Conservation (phyloP, 2,797 vertebrate genomes). For the Chrysocyon brachyurus region DNA sequence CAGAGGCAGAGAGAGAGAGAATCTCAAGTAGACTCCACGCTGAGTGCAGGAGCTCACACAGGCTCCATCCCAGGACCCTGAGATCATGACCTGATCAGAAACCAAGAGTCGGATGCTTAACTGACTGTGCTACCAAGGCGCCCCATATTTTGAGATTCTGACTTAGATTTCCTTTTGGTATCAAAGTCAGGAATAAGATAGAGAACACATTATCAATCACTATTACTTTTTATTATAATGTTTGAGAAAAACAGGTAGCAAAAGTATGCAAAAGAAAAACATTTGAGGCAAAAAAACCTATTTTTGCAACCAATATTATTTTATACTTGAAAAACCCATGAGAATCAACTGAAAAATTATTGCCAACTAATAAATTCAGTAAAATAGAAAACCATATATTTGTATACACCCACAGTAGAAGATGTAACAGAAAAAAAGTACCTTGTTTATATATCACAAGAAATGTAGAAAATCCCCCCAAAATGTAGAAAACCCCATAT, state of each 20-base stretch:
- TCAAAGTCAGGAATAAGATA: conserved; percentile 4
- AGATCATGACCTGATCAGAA: background rate
- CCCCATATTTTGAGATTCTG: background rate
- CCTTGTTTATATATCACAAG: background rate
- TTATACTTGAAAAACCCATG: background rate
- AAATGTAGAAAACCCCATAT: conserved; percentile 1
- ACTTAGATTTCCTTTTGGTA: conserved; percentile 23
- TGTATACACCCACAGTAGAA: background rate
- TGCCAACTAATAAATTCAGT: background rate
- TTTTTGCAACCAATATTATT: background rate
- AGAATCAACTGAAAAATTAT: background rate
- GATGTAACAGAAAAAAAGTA: background rate
- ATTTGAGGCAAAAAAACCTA: background rate
- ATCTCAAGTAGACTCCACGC: background rate
- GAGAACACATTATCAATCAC: background rate
- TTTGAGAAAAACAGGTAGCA: background rate
- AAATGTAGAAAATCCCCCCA: background rate
- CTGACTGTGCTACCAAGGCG: background rate
- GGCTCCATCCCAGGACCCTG: background rate
- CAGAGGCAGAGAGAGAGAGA: background rate
- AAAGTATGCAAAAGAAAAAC: background rate
- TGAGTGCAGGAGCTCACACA: background rate
- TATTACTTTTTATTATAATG: background rate
- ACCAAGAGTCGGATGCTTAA: background rate
- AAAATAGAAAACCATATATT: background rate